Percentiles rank a stretch among this genome's conserved stretches.
phyloP scores from a whole-genome alignment of 2,113 vertebrate species.

The Leptocoma aspasia region DNA sequence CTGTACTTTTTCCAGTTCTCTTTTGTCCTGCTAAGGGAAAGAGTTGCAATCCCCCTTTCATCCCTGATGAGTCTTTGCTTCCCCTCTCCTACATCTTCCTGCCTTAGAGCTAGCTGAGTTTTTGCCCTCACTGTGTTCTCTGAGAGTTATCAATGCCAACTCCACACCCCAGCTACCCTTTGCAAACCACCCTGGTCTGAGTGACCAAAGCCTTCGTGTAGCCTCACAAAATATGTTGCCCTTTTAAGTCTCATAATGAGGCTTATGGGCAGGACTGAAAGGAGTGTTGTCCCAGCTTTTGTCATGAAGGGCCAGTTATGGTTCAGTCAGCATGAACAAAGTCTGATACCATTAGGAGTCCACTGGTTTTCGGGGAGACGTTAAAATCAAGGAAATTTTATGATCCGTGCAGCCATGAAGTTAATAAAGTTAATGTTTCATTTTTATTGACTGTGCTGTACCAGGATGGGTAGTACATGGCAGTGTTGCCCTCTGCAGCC shows the following conservation, averaged over 20 bases:
- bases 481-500: slow-evolving; percentile 76
- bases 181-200: not conserved
- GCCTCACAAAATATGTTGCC: not conserved
- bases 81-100: not conserved
- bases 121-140: not conserved
- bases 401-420: not conserved
- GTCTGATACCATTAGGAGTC: not conserved
- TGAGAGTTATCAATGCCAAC: not conserved
- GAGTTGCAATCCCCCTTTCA: not conserved
- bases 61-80: not conserved
- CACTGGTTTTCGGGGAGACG: not conserved
- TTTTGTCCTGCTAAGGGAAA: not conserved
- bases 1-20: not conserved
- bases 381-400: not conserved
- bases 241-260: accelerated
- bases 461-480: not conserved
- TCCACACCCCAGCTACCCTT: not conserved
- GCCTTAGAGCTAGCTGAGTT: not conserved
- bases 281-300: not conserved
- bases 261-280: not conserved
- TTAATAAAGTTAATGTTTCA: not conserved
- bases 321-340: not conserved
- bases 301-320: accelerated
- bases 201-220: not conserved
- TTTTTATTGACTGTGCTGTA: not conserved